These are phyloP conservation scores for Noctua comes DNA, from an alignment of 2,888 invertebrate genomes.

Conservation along the genomic window DNA sequence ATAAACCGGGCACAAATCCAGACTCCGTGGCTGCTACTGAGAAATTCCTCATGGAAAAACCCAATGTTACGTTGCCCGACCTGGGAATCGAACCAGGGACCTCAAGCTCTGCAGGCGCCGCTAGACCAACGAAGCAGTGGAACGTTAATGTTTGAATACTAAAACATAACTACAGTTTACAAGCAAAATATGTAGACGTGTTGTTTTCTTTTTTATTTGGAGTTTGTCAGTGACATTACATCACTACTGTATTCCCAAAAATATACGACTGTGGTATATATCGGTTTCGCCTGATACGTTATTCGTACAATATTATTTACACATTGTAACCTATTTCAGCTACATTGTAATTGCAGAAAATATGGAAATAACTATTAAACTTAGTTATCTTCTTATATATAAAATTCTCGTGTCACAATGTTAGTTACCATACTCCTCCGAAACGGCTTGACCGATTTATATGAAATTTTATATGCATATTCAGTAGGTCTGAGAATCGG, in stretches of 20 bases:
- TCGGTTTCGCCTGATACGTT: background rate
- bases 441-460: too few species aligned
- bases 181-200: background rate
- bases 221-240: too few species aligned
- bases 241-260: too few species aligned
- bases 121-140: background rate
- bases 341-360: background rate
- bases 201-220: background rate
- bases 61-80: background rate
- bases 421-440: too few species aligned
- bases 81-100: background rate
- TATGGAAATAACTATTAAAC: background rate
- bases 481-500: too few species aligned
- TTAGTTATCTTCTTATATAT: too few species aligned
- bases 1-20: background rate
- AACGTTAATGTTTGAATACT: background rate
- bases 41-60: too few species aligned
- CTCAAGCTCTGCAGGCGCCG: background rate
- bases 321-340: background rate
- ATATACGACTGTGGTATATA: too few species aligned
- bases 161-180: background rate
- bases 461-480: too few species aligned
- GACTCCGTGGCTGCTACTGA: too few species aligned
- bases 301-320: background rate
- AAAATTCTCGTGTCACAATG: too few species aligned